Base-by-base conservation (phyloP, 2,113 vertebrate genomes). In the Cheirogaleus medius region DNA sequence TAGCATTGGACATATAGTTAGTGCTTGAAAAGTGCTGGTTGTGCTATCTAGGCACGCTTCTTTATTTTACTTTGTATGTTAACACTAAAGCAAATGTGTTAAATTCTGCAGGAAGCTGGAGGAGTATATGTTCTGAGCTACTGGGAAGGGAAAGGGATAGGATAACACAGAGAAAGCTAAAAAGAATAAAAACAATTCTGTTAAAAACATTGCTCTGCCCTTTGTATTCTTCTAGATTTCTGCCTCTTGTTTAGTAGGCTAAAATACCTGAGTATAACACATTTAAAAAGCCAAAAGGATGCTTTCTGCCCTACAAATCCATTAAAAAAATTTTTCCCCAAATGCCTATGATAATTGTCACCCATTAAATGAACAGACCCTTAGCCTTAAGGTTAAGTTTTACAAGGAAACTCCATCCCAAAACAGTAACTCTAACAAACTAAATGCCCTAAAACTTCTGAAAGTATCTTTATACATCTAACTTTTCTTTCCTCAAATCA, bases 151-250 rank as follows among this genome's bases (percentile, higher is more conserved):
- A 85, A 25, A n/a, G 5, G 25, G 17, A 37, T 29, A 77, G 52
- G 69, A 58, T 64, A 86, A 95, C 25, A 84, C 47, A 69, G 58
- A 47, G 37, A 95, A 96, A 84, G n/a, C 54, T 77, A 88, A 54
- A 42, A 47, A 96, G 42, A 37, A 66, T 69, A 91, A 95, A 11
- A 94, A 42, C 74, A 69, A 54, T 86, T 92, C 32, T 87, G 49
- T 8, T 97, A 64, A 96, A 83, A 95, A 83, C 12, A 76, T 0
- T 54, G 5, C 20, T 49, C 54, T 92, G 60, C 34, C 34, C 37
- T 76, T 80, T 66, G 14, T 85, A n/a, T 54, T 77, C 63, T 91
- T 85, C 81, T 69, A 93, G 60, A 86, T 83, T 83, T 88, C 64
- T 80, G 86, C 15, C 17, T 90, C 56, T 68, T 90, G 25, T 18